Evolutionary conservation across 2,888 invertebrate genomes (phyloP).

Genomic region (Coleophora flavipennella): DNA sequence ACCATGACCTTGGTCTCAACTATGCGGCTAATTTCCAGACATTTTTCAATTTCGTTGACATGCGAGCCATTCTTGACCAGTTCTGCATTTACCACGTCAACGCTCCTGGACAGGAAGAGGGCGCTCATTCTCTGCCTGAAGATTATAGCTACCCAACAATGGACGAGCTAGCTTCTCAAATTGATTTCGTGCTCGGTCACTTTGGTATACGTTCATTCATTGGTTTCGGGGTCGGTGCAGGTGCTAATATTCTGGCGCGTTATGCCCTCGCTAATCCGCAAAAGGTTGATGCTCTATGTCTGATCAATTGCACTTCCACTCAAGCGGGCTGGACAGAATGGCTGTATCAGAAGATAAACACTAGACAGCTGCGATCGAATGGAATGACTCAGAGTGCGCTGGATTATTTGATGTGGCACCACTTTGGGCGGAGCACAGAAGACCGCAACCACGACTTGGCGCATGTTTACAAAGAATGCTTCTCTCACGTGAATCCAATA

Average conservation of each 20-base stretch:
- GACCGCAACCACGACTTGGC: conserved; percentile 96
- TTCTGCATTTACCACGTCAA: conserved; percentile 99
- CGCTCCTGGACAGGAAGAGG: conserved; percentile 98
- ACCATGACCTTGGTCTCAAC: conserved; percentile 99
- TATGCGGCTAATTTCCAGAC: conserved; percentile 95
- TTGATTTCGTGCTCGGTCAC: conserved; percentile 91
- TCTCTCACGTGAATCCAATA: conserved; percentile 93
- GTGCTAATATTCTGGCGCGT: conserved; percentile 95
- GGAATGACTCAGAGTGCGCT: conserved; percentile 95
- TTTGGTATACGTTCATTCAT: conserved; percentile 92
- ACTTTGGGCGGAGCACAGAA: conserved; percentile 93
- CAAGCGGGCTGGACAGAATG: conserved; percentile 99
- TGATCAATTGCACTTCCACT: conserved; percentile 95
- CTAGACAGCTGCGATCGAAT: conserved; percentile 87
- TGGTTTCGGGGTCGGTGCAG: conserved; percentile 98
- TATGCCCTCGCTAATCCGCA: conserved; percentile 90
- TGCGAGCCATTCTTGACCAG: conserved; percentile 89
- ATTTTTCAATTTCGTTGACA: conserved; percentile 94
- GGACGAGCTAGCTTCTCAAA: conserved; percentile 94
- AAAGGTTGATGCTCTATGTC: conserved; percentile 90
- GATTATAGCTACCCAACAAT: conserved; percentile 96
- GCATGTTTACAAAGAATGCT: conserved; percentile 93
- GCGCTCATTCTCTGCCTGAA: conserved; percentile 87
- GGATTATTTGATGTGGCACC: conserved; percentile 99
- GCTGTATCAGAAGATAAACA: conserved; percentile 98